Conservation (phyloP, 2,797 vertebrate species). For the Sarcoramphus papa region DNA sequence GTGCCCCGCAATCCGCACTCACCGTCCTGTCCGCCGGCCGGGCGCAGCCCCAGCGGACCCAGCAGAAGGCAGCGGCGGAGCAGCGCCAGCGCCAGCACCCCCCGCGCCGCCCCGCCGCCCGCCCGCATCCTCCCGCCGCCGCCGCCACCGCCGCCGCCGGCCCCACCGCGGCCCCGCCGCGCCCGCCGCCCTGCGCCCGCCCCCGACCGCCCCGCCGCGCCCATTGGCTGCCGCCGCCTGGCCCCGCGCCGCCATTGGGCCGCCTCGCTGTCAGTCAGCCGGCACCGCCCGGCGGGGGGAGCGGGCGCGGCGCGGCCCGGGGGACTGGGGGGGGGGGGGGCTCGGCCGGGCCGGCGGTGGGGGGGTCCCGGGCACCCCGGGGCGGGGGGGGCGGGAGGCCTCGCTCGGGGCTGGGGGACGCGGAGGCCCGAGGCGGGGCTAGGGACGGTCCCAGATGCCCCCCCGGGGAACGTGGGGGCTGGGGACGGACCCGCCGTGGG, state of each 20-base stretch:
- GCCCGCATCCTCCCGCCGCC: neutral
- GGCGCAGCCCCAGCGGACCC: neutral
- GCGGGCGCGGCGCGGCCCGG: neutral
- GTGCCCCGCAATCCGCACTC: neutral
- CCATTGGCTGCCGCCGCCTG: neutral
- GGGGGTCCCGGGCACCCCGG: neutral
- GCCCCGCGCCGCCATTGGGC: neutral
- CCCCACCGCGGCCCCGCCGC: neutral
- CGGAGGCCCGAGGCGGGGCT: neutral
- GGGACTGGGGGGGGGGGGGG: neutral
- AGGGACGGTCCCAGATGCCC: neutral
- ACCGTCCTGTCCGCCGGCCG: conserved; percentile 16
- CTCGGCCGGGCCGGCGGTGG: neutral
- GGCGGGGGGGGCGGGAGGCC: neutral
- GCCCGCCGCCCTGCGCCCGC: neutral
- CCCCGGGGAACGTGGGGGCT: neutral
- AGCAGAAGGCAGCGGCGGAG: neutral
- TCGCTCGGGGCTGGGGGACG: neutral
- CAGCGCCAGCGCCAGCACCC: neutral
- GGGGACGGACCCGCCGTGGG: neutral
- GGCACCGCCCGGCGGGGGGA: neutral
- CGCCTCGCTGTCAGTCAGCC: neutral
- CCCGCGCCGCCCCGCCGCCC: neutral
- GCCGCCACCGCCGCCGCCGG: neutral
- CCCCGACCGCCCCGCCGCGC: neutral